A percentile compares a stretch with the other conserved stretches of the same genome.
These are phyloP conservation scores for Camponotus vicinus DNA, from an alignment of 1,140 invertebrate species.

Conservation along the genomic window DNA sequence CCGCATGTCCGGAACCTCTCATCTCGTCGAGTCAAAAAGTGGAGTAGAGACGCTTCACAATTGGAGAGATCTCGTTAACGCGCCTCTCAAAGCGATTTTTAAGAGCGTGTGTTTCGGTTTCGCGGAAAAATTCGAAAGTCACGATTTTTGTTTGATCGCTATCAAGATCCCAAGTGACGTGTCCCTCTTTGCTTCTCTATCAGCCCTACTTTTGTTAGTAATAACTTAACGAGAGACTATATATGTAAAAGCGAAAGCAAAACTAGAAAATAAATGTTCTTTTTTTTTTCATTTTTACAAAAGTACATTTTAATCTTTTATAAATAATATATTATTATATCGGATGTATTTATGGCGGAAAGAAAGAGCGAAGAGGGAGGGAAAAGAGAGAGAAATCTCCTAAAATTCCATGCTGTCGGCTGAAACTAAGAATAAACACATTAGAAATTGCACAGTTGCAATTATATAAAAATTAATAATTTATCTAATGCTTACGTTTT, in stretches of 20 bases:
- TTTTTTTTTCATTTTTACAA: background rate
- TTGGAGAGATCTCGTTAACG: constrained; percentile 26
- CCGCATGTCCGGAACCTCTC: constrained; percentile 10
- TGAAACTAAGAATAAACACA: constrained; percentile 70
- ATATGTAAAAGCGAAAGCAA: background rate
- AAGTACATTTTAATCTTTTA: constrained; percentile 28
- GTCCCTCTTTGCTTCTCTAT: background rate
- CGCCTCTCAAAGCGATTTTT: background rate
- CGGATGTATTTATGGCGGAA: too few species aligned
- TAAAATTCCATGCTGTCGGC: constrained; percentile 80
- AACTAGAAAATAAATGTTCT: background rate
- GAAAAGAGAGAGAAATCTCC: background rate
- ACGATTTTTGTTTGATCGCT: constrained; percentile 23
- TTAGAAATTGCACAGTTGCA: background rate
- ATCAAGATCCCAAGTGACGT: background rate
- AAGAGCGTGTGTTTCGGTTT: constrained; percentile 13
- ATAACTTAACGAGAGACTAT: background rate
- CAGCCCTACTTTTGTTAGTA: background rate
- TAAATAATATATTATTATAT: constrained; percentile 32
- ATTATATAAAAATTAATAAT: background rate
- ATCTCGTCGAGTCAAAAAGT: constrained; percentile 34
- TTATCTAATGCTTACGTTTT: constrained; percentile 73
- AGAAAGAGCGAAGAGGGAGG: too few species aligned
- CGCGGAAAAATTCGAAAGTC: constrained; percentile 49
- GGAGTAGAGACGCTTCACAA: constrained; percentile 1